Evolutionary conservation across 2,797 vertebrate genomes (phyloP).

Genomic region (Acrocephalus scirpaceus): DNA sequence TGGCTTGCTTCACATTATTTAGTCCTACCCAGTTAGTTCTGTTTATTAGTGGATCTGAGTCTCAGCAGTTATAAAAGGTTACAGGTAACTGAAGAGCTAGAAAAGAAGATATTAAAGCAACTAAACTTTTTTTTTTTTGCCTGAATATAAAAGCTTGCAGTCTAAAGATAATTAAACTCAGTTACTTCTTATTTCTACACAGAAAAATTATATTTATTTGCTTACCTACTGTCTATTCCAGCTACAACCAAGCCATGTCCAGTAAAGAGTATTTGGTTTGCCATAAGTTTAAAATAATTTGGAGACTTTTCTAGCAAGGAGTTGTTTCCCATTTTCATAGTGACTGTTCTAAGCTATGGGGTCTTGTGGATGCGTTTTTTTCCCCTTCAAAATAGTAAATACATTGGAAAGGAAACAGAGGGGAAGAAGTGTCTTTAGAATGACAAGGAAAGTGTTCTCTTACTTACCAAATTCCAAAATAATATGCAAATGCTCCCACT

Average conservation of each 20-base stretch:
- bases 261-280: background rate
- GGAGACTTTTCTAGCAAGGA: background rate
- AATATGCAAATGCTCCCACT: conserved; percentile 16
- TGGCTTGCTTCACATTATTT: background rate
- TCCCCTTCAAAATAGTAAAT: background rate
- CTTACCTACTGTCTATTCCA: background rate
- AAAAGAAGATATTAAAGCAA: background rate
- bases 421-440: conserved; percentile 14
- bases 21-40: background rate
- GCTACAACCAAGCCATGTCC: background rate
- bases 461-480: conserved; percentile 26
- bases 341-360: background rate
- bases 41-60: background rate
- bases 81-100: background rate
- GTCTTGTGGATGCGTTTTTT: rapidly evolving
- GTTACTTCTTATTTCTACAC: background rate
- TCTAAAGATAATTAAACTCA: background rate
- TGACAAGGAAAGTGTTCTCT: background rate
- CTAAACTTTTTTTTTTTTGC: background rate
- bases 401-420: background rate
- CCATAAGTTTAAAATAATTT: background rate
- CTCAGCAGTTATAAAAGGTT: background rate
- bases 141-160: background rate
- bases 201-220: background rate
- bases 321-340: background rate